phyloP scores from a whole-genome alignment of 2,113 vertebrate genomes.

The Alligator sinensis region DNA sequence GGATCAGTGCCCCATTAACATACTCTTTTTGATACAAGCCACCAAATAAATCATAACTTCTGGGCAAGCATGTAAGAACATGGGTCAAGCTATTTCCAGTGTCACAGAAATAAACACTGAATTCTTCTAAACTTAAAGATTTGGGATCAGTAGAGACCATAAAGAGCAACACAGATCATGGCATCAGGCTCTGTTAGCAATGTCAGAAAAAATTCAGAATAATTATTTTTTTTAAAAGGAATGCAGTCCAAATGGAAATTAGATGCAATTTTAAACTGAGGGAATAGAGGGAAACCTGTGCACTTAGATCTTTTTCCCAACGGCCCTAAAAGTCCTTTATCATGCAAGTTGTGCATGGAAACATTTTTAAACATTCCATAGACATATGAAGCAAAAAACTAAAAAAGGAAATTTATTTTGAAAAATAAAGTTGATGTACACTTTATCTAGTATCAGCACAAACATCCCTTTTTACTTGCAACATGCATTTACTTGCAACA shows the following conservation, averaged over 20 bases:
- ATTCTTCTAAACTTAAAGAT: not conserved
- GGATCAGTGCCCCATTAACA: not conserved
- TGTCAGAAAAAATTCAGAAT: not conserved
- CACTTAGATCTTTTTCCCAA: not conserved
- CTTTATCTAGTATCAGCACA: not conserved
- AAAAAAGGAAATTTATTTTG: not conserved
- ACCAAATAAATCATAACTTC: not conserved
- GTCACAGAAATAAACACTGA: not conserved
- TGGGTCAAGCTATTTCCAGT: not conserved
- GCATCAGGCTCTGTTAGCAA: not conserved
- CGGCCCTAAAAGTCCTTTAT: not conserved
- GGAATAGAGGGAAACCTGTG: not conserved
- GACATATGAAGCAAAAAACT: rapidly evolving
- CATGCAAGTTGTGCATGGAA: not conserved
- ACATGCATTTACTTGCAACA: not conserved
- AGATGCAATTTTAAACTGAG: not conserved
- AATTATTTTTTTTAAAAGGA: not conserved
- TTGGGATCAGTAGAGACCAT: not conserved
- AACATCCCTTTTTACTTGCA: not conserved
- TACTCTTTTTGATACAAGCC: not conserved
- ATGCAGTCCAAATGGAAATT: not conserved
- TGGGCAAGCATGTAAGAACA: not conserved
- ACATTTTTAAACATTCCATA: not conserved
- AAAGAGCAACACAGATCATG: not conserved
- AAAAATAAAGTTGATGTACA: not conserved